Conservation (phyloP, 2,113 vertebrate genomes). For the Gambusia holbrooki region DNA sequence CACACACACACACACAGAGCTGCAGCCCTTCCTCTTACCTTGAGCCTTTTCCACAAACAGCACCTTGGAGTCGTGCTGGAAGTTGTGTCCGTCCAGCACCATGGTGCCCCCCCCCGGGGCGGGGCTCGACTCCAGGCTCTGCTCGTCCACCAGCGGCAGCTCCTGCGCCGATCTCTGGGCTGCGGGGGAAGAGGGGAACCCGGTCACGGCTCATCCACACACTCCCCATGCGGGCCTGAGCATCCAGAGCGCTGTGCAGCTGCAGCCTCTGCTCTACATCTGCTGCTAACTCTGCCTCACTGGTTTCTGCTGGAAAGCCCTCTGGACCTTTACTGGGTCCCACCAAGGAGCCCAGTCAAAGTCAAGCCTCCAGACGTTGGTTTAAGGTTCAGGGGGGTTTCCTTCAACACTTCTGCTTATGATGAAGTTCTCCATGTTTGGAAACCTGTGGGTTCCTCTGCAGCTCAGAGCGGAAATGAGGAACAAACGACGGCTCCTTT, state of each 20-base stretch:
- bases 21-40: conserved; percentile 79
- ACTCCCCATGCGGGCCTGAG: conserved; percentile 76
- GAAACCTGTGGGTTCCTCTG: background rate
- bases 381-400: too few relatives aligned
- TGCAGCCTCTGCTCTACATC: too few relatives aligned
- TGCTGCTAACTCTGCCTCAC: background rate
- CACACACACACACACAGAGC: conserved; percentile 27
- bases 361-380: background rate
- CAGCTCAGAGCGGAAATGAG: conserved; percentile 55
- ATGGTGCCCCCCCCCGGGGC: conserved; percentile 91
- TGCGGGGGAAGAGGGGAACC: conserved; percentile 59
- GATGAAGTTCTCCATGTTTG: background rate
- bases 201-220: conserved; percentile 59
- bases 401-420: too few relatives aligned
- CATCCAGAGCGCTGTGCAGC: conserved; percentile 56
- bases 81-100: conserved; percentile 93
- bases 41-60: conserved; percentile 98
- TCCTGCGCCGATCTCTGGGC: conserved; percentile 98
- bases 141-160: conserved; percentile 96
- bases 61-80: conserved; percentile 96
- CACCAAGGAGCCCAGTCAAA: too few relatives aligned
- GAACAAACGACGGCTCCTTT: conserved; percentile 69
- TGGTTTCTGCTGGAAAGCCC: background rate
- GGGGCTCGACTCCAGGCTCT: conserved; percentile 88
- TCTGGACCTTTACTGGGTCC: background rate